phyloP scores from a whole-genome alignment of 2,797 vertebrate genomes.

The Sebastes paucispinis region DNA sequence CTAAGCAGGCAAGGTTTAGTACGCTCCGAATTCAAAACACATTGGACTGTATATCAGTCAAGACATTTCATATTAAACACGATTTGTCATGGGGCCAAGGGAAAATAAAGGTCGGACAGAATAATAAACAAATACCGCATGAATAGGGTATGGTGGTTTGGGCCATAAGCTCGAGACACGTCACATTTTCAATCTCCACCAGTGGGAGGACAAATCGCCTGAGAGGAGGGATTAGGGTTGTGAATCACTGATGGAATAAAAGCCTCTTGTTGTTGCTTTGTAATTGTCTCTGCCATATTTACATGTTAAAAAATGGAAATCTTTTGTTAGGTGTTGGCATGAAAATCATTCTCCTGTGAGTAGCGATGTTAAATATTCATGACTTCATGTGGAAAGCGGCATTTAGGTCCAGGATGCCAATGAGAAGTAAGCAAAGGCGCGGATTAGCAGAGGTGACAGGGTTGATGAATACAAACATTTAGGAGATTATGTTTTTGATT shows the following conservation, averaged over 20 bases:
- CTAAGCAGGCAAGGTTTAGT: slow-evolving; percentile 26
- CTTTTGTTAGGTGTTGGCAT: slow-evolving; percentile 75
- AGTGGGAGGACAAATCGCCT: slow-evolving; percentile 80
- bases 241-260: slow-evolving; percentile 80
- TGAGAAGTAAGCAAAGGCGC: slow-evolving; percentile 67
- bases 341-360: slow-evolving; percentile 72
- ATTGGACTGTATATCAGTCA: slow-evolving; percentile 60
- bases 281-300: slow-evolving; percentile 81
- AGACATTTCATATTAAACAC: slow-evolving; percentile 71
- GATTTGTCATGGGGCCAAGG: slow-evolving; percentile 68
- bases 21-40: slow-evolving; percentile 54
- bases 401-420: slow-evolving; percentile 71
- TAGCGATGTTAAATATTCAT: slow-evolving; percentile 79
- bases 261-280: slow-evolving; percentile 79
- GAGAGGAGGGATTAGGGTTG: slow-evolving; percentile 78
- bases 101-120: slow-evolving; percentile 69
- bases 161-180: slow-evolving; percentile 69
- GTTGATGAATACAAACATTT: slow-evolving; percentile 84
- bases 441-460: slow-evolving; percentile 80
- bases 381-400: slow-evolving; percentile 69
- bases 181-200: slow-evolving; percentile 79
- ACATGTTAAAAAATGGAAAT: slow-evolving; percentile 81
- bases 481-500: slow-evolving; percentile 84
- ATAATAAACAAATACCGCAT: slow-evolving; percentile 74
- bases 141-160: slow-evolving; percentile 65